These are phyloP conservation scores for Penaeus indicus DNA, from an alignment of 1,140 invertebrate genomes.

Conservation along the genomic window DNA sequence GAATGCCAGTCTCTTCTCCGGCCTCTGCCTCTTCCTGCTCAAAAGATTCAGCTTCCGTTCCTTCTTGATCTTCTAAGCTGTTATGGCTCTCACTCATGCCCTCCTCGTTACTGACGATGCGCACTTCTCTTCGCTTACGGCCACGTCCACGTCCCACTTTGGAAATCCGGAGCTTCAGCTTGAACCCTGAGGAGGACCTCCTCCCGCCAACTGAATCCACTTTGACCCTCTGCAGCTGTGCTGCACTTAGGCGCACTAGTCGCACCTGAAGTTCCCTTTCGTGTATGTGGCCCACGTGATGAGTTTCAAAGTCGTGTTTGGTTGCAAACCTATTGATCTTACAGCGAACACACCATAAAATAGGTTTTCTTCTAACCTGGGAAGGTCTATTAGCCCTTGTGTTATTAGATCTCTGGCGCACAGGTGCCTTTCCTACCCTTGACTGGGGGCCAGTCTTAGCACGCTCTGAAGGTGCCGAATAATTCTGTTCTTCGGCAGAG, in stretches of 20 bases:
- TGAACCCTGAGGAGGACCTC: conserved; percentile 26
- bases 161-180: conserved; percentile 61
- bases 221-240: conserved; percentile 36
- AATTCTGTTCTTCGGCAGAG: neutral
- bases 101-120: conserved; percentile 47
- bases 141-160: conserved; percentile 59
- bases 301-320: conserved; percentile 42
- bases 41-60: conserved; percentile 39
- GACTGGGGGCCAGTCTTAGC: neutral
- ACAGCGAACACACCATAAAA: conserved; percentile 41
- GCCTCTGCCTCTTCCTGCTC: conserved; percentile 43
- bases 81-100: conserved; percentile 61
- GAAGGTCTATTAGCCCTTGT: neutral
- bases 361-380: neutral
- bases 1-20: conserved; percentile 32
- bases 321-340: conserved; percentile 35
- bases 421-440: neutral
- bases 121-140: conserved; percentile 53
- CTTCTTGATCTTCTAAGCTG: conserved; percentile 50
- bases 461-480: neutral
- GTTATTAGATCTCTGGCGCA: neutral
- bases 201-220: conserved; percentile 34
- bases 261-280: conserved; percentile 35
- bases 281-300: conserved; percentile 42
- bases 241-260: conserved; percentile 26